Evolutionary conservation across 1,140 invertebrate genomes (phyloP).

Genomic region (Stenopsyche tienmushanensis): DNA sequence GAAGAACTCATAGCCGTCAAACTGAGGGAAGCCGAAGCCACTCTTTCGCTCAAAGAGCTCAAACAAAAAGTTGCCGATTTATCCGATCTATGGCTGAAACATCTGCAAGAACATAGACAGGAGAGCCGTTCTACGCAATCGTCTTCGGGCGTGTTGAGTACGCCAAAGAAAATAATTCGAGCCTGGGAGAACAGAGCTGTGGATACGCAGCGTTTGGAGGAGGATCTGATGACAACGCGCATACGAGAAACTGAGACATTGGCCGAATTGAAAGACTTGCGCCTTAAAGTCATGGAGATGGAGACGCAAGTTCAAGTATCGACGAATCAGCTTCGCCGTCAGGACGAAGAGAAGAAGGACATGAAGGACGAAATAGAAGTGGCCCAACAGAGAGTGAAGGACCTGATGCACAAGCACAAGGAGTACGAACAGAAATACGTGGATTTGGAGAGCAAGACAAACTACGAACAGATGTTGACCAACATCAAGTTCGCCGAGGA

Average conservation of each 20-base stretch:
- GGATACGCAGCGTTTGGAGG: conserved; percentile 76
- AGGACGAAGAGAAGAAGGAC: conserved; percentile 86
- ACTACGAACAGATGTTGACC: conserved; percentile 87
- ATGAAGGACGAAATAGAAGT: conserved; percentile 72
- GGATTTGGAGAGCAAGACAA: conserved; percentile 76
- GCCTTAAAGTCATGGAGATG: conserved; percentile 91
- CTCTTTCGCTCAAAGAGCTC: conserved; percentile 87
- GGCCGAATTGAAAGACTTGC: conserved; percentile 86
- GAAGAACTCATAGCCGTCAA: conserved; percentile 95
- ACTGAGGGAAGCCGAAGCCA: conserved; percentile 88
- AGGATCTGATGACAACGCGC: conserved; percentile 85
- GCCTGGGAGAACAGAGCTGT: conserved; percentile 45
- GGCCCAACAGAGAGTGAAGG: conserved; percentile 66
- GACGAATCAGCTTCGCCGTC: conserved; percentile 83
- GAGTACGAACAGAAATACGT: conserved; percentile 72
- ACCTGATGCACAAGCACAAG: conserved; percentile 70
- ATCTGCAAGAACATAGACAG: conserved; percentile 45
- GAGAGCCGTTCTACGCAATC: conserved; percentile 45
- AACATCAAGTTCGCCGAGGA: conserved; percentile 89
- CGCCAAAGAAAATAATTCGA: conserved; percentile 67
- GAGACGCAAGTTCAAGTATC: conserved; percentile 92
- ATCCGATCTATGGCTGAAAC: conserved; percentile 64
- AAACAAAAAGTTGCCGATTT: conserved; percentile 80
- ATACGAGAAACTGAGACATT: conserved; percentile 85
- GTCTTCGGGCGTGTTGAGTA: conserved; percentile 39